Base-by-base conservation (phyloP, 2,797 vertebrate genomes). In the Scolopax bukidnonensis region DNA sequence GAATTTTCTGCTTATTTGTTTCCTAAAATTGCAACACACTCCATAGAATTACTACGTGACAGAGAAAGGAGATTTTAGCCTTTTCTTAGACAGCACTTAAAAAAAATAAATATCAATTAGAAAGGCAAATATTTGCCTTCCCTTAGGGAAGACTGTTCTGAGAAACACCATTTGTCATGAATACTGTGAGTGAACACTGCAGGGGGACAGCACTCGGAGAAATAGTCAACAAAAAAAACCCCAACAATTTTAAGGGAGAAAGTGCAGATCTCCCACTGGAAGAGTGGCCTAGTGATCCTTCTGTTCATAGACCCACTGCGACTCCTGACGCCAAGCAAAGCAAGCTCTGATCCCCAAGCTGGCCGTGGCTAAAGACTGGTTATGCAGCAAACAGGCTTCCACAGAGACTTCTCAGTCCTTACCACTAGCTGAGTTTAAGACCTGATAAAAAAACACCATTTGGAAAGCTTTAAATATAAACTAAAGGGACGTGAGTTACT, bases 401-500 rank as follows among this genome's bases (percentile, higher is more conserved):
- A 61, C 4, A 43, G 47, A 79, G 65, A 43, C 7, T 32, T 74
- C 64, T 15, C 43, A 36, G 36, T 28, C 73, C 53, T 36, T 32
- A 47, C 47, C 10, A 4, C 2, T 9, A 73, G 25, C 30, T 5
- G 23, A 89, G 33, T 12, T 33, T 61, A 65, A 69, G 23, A 79
- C 27, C 71, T 32, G 17, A 47, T 48, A 67, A 45, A 25, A 64
- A 25, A 40, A 9, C 18, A 23, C 1, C 0, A 0, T 6, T 24
- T 16, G 23, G n/a, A 60, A 82, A 80, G 30, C 30, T 76, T 69
- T 50, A 27, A 51, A 56, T 10, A 59, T 3, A 19, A 85, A 53
- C 63, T 47, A 40, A 48, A 91, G 43, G 36, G 36, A n/a, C 19
- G 4, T 0, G 7, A 65, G 32, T 59, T 76, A 43, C 65, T 69